phyloP scores from a whole-genome alignment of 1,140 invertebrate genomes.

The Drosophila micromelanica region DNA sequence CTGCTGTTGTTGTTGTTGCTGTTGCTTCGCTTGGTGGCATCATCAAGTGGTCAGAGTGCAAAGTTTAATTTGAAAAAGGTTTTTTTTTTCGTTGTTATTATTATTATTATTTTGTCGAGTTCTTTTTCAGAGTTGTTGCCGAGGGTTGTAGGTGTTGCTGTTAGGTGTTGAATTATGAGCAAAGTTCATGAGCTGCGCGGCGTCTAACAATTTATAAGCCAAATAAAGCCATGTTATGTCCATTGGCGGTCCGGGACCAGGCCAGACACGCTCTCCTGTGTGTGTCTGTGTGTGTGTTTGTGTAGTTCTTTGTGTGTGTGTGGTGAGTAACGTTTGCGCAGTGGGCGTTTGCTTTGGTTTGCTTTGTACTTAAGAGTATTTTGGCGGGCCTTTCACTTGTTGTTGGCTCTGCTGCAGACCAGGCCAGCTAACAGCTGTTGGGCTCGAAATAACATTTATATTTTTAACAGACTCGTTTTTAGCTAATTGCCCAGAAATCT shows the following conservation, averaged over 20 bases:
- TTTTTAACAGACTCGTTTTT: constrained; percentile 17
- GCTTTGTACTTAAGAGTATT: constrained; percentile 31
- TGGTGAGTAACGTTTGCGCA: constrained; percentile 48
- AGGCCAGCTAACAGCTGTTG: background rate
- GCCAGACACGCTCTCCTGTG: constrained; percentile 19
- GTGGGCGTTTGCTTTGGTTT: constrained; percentile 35
- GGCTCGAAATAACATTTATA: constrained; percentile 12
- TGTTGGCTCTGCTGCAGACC: constrained; percentile 33
- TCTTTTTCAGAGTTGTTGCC: constrained; percentile 49
- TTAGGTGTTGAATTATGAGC: constrained; percentile 80
- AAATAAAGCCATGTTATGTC: constrained; percentile 76
- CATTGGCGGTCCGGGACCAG: constrained; percentile 51
- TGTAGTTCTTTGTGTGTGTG: constrained; percentile 19
- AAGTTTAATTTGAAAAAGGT: constrained; percentile 82
- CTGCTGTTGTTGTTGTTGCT: too few species aligned
- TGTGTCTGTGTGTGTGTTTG: background rate
- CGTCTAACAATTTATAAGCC: constrained; percentile 72
- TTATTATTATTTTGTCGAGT: constrained; percentile 55
- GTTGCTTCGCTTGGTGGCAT: constrained; percentile 53
- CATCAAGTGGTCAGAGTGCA: constrained; percentile 79
- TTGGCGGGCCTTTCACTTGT: constrained; percentile 44
- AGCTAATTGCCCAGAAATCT: constrained; percentile 38
- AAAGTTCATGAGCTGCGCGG: constrained; percentile 65
- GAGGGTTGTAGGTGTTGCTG: constrained; percentile 45
- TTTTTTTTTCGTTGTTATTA: constrained; percentile 48